Conservation (phyloP, 1,140 invertebrate species). For the Limonius californicus region DNA sequence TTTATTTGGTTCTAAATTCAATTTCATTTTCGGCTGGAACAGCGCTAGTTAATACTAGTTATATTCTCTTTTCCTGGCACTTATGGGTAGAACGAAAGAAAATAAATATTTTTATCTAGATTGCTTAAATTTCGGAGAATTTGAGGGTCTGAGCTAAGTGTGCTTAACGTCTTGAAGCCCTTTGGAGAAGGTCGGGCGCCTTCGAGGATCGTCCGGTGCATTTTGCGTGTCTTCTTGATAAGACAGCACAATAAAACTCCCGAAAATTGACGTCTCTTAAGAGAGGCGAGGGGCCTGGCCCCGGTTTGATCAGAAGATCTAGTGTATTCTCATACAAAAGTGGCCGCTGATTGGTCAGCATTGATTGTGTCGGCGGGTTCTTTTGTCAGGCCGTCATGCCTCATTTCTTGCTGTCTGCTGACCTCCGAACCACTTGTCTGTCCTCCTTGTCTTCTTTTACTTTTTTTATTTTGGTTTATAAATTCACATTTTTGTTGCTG, state of each 20-base stretch:
- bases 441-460: neutral
- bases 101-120: too few species aligned
- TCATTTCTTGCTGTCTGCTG: constrained; percentile 39
- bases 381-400: constrained; percentile 39
- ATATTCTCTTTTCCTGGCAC: too few species aligned
- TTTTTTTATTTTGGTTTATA: neutral
- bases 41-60: too few species aligned
- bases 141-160: too few species aligned
- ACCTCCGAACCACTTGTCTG: constrained; percentile 24
- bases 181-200: too few species aligned
- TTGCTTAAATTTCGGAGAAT: too few species aligned
- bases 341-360: constrained; percentile 40
- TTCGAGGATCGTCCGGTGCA: neutral
- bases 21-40: too few species aligned
- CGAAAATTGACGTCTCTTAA: neutral
- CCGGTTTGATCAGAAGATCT: constrained; percentile 23
- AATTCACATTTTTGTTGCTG: neutral
- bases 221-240: neutral
- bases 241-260: neutral
- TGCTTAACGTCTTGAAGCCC: too few species aligned
- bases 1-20: too few species aligned
- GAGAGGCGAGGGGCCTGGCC: constrained; percentile 9
- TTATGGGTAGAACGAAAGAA: too few species aligned
- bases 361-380: constrained; percentile 42
- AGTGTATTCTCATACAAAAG: constrained; percentile 27